phyloP scores from a whole-genome alignment of 2,113 vertebrate species.

The Lanius ludovicianus region DNA sequence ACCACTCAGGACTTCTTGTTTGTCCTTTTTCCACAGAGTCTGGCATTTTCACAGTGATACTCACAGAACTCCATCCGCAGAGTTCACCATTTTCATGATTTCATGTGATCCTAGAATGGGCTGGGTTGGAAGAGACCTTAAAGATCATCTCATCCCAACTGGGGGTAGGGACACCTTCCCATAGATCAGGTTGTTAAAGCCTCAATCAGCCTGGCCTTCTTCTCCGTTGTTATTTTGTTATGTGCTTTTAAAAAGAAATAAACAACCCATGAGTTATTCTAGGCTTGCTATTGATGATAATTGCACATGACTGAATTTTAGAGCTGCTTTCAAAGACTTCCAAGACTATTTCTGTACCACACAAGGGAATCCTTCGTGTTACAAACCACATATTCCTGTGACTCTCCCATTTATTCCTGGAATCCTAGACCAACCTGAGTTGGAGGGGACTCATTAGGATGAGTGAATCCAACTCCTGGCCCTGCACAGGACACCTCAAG shows the following conservation, averaged over 20 bases:
- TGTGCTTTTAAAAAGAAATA: background rate
- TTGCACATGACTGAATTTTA: fast-evolving
- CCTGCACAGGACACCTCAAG: background rate
- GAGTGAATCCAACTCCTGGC: background rate
- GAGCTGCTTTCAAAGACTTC: background rate
- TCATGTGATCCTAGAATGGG: background rate
- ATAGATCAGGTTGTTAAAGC: background rate
- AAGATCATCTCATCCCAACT: background rate
- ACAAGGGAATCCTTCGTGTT: fast-evolving
- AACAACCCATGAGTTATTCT: background rate
- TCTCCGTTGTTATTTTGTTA: background rate
- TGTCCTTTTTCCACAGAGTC: background rate
- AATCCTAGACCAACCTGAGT: background rate
- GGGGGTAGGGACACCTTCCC: background rate
- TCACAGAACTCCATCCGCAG: background rate
- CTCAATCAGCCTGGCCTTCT: background rate
- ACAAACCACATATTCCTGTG: background rate
- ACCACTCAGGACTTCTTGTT: background rate
- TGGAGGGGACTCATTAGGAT: background rate
- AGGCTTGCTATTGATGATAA: background rate
- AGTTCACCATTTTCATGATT: background rate
- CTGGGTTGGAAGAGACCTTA: background rate
- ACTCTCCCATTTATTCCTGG: background rate
- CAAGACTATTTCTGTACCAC: background rate
- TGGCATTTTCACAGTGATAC: background rate